Base-by-base conservation (phyloP, 2,113 vertebrate genomes). In the Stictonetta naevosa region DNA sequence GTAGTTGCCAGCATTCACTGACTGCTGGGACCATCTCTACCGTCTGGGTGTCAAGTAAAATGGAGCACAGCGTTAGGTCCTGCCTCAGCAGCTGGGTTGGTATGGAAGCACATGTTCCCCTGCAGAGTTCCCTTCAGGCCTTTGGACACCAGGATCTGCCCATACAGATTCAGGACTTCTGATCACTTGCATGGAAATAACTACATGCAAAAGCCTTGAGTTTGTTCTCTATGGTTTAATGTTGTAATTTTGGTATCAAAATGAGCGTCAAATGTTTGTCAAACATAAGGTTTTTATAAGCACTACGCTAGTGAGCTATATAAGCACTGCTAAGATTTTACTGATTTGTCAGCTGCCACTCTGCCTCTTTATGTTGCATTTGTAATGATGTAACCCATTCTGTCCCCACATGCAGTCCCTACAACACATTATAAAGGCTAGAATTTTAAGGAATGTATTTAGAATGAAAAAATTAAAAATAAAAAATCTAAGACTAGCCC, bases 81-180 rank as follows among this genome's bases (percentile, higher is more conserved):
- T 92, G 50, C 59, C 62, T 48, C n/a, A 82, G 53, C 40, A 87
- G 22, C 33, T 77, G 34, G 1, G 2, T 23, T 46, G 60, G 60
- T 36, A 64, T 10, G 53, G 44, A 67, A 0, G 0, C 29, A 26
- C 0, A 0, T 1, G 4, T 78, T 71, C 23, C 50, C 14, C 20
- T 20, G 9, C 11, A 48, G 53, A 34, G 22, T 34, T 88, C 42
- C 52, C 36, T 38, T 46, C 7, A 19, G 46, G 50, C 53, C 48
- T 85, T 23, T 50, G 58, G 36, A 38, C 25, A 28, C 33, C 33
- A 10, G 29, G 55, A 46, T 74, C 52, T 86, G 63, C 21, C 56
- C 58, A 31, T 3, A 2, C 0, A 0, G 46, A 79, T 72, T 48
- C 26, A 55, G 77, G 55, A 55, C 62, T 86, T 76, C 21, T 23